Evolutionary conservation across 2,797 vertebrate genomes (phyloP).

Genomic region (Coranthus polyacanthus): DNA sequence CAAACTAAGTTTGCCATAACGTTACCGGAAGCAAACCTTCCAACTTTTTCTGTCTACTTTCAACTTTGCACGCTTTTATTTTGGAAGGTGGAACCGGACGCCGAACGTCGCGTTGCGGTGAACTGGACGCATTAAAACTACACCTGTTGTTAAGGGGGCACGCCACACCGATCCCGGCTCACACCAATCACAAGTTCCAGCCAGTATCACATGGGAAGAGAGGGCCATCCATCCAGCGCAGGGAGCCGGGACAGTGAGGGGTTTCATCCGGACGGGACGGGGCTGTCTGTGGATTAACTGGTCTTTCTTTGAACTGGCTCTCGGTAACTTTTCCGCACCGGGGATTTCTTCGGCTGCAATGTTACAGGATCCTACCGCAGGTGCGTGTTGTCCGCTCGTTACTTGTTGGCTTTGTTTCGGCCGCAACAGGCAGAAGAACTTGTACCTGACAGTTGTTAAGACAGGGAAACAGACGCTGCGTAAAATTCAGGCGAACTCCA

Average conservation of each 20-base stretch:
- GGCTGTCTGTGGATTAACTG: slow-evolving; percentile 45
- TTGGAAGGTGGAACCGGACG: slow-evolving; percentile 37
- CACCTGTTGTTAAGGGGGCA: slow-evolving; percentile 69
- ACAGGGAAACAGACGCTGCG: no score
- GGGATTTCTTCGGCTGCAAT: slow-evolving; percentile 49
- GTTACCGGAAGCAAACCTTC: no score
- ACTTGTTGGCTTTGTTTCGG: not conserved
- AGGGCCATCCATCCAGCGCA: not conserved
- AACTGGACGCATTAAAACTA: slow-evolving; percentile 6
- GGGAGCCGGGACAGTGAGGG: slow-evolving; percentile 3
- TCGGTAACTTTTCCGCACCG: not conserved
- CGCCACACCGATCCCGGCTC: not conserved
- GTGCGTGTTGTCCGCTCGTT: slow-evolving; percentile 38
- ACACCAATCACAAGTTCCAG: slow-evolving; percentile 39
- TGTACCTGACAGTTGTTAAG: slow-evolving; percentile 4
- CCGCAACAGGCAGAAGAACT: no score
- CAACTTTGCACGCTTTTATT: slow-evolving; percentile 38
- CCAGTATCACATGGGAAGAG: slow-evolving; percentile 42
- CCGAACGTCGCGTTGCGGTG: fast-evolving
- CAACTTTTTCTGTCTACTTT: no score
- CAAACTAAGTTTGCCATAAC: no score
- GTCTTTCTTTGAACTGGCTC: not conserved
- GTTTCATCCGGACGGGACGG: not conserved
- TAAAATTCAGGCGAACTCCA: no score
- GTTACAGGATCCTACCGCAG: slow-evolving; percentile 55